Evolutionary conservation across 2,797 vertebrate species (phyloP).

Genomic region (Cossypha dichroa): DNA sequence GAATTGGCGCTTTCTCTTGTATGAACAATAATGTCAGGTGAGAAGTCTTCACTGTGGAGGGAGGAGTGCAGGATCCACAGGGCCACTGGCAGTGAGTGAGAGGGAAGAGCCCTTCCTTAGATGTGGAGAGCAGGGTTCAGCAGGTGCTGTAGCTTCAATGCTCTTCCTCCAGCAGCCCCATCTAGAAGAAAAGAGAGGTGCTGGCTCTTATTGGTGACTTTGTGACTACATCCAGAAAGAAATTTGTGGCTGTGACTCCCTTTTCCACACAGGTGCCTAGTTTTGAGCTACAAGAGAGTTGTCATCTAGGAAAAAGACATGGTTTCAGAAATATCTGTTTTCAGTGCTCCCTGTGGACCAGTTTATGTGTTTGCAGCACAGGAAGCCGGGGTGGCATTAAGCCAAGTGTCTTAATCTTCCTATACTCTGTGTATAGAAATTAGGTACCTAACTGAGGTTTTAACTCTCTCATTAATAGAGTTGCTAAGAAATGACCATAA

Average conservation of each 20-base stretch:
- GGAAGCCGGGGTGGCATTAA: background rate
- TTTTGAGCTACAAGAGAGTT: background rate
- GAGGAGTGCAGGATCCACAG: background rate
- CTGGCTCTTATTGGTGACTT: background rate
- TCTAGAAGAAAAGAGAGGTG: background rate
- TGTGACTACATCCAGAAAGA: background rate
- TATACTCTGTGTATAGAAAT: background rate
- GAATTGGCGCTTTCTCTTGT: background rate
- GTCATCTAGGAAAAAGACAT: background rate
- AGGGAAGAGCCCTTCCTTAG: background rate
- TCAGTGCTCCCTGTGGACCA: background rate
- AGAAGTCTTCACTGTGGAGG: background rate
- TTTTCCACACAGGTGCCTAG: background rate
- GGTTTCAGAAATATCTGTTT: background rate
- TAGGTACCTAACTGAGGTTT: background rate
- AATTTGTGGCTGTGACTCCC: background rate
- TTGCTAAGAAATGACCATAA: background rate
- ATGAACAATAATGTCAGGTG: background rate
- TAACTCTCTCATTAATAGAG: background rate
- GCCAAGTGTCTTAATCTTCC: background rate
- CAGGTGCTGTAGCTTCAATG: background rate
- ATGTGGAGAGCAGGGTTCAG: background rate
- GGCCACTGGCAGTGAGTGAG: background rate
- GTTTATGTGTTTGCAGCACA: background rate
- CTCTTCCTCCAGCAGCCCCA: background rate